These are phyloP conservation scores for Apoda limacodes DNA, from an alignment of 2,888 invertebrate genomes.

Conservation along the genomic window DNA sequence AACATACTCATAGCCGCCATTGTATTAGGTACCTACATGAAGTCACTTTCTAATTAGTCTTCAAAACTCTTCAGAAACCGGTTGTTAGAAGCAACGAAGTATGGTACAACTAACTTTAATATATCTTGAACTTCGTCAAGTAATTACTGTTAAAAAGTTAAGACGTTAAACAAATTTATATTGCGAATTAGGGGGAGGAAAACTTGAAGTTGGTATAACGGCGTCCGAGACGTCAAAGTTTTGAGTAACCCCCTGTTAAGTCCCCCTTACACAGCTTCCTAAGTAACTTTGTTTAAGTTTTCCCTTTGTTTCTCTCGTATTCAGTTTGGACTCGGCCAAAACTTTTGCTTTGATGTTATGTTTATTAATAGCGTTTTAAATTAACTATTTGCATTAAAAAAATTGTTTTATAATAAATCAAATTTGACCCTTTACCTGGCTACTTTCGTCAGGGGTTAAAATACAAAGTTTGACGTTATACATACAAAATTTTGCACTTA, in stretches of 20 bases:
- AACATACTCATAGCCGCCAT: too few species aligned
- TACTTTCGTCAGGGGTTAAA: too few species aligned
- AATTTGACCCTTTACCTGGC: too few species aligned
- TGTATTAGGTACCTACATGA: too few species aligned
- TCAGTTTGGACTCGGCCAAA: constrained; percentile 38
- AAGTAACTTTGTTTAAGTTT: constrained; percentile 51
- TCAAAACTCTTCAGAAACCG: constrained; percentile 33
- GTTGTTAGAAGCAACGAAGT: constrained; percentile 40
- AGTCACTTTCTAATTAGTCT: too few species aligned
- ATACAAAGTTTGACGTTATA: too few species aligned
- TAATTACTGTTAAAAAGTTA: constrained; percentile 68
- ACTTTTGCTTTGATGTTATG: constrained; percentile 42
- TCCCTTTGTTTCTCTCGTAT: constrained; percentile 55
- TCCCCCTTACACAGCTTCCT: constrained; percentile 35
- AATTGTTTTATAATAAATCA: too few species aligned
- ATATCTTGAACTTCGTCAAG: constrained; percentile 52
- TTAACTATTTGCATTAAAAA: too few species aligned
- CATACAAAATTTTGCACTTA: too few species aligned
- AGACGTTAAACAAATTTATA: constrained; percentile 69
- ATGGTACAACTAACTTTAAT: constrained; percentile 50
- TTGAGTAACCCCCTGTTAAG: constrained; percentile 41
- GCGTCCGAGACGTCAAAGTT: constrained; percentile 56
- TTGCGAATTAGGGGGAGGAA: constrained; percentile 61
- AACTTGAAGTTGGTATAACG: constrained; percentile 50
- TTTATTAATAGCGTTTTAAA: constrained; percentile 38